phyloP scores from a whole-genome alignment of 2,113 vertebrate species.

The Anarhynchus alexandrinus region DNA sequence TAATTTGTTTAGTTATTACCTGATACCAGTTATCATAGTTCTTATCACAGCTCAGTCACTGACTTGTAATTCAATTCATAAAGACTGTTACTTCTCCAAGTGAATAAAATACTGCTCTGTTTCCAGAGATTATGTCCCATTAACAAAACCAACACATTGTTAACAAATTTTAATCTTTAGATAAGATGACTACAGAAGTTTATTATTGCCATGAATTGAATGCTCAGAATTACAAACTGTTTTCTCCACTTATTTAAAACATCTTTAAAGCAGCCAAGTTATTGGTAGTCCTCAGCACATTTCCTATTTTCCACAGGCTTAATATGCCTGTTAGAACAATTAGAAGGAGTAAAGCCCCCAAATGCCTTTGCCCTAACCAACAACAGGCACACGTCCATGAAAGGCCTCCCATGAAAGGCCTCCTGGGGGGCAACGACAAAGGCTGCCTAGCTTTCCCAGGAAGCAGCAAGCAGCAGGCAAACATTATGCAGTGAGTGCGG shows the following conservation, averaged over 20 bases:
- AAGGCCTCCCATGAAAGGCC: not conserved
- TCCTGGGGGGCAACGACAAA: not conserved
- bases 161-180: not conserved
- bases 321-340: not conserved
- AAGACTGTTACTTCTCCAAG: not conserved
- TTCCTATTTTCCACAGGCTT: not conserved
- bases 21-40: not conserved
- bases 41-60: not conserved
- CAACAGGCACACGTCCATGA: not conserved
- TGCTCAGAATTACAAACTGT: not conserved
- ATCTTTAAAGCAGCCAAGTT: not conserved
- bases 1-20: not conserved
- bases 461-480: not conserved
- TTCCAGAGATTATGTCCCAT: not conserved
- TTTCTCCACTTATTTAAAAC: not conserved
- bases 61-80: not conserved
- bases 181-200: not conserved
- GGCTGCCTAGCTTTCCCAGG: not conserved
- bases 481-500: accelerated
- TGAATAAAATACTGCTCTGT: not conserved
- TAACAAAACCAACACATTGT: not conserved
- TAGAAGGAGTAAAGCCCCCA: not conserved
- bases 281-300: not conserved
- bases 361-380: not conserved
- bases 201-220: not conserved